Evolutionary conservation across 2,113 vertebrate genomes (phyloP).

Genomic region (Otus sunia): DNA sequence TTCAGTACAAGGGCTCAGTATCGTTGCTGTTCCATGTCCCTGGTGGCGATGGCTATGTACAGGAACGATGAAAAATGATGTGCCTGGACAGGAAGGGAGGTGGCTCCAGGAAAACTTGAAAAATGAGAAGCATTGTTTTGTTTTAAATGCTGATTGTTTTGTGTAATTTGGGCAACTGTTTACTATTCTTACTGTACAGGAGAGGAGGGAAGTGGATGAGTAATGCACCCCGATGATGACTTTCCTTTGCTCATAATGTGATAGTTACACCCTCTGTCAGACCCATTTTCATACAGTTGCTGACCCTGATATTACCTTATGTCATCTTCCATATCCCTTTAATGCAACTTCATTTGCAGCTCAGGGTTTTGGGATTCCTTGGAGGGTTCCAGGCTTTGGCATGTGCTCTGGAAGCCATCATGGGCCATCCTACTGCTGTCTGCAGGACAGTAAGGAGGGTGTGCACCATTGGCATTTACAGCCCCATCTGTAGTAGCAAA

Average conservation of each 20-base stretch:
- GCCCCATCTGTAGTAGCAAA: neutral
- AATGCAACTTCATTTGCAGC: neutral
- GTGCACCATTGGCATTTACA: neutral
- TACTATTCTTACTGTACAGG: neutral
- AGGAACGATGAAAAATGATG: neutral
- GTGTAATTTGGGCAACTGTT: conserved; percentile 15
- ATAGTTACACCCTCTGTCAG: neutral
- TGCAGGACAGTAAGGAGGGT: neutral
- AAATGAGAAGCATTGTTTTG: conserved; percentile 24
- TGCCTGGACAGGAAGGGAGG: conserved; percentile 3
- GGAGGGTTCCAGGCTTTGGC: neutral
- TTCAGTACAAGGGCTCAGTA: neutral
- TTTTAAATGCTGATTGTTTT: conserved; percentile 13
- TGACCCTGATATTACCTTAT: neutral
- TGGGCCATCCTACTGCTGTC: neutral
- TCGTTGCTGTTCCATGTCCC: neutral
- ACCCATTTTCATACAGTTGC: neutral
- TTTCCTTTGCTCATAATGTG: conserved; percentile 10
- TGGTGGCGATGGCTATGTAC: neutral
- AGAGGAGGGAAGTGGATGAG: conserved; percentile 28
- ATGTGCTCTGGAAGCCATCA: neutral
- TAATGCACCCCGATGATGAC: neutral
- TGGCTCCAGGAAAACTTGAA: conserved; percentile 30
- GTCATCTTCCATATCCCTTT: neutral
- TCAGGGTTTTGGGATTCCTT: neutral